phyloP scores from a whole-genome alignment of 2,888 invertebrate species.

The Noctua janthe region DNA sequence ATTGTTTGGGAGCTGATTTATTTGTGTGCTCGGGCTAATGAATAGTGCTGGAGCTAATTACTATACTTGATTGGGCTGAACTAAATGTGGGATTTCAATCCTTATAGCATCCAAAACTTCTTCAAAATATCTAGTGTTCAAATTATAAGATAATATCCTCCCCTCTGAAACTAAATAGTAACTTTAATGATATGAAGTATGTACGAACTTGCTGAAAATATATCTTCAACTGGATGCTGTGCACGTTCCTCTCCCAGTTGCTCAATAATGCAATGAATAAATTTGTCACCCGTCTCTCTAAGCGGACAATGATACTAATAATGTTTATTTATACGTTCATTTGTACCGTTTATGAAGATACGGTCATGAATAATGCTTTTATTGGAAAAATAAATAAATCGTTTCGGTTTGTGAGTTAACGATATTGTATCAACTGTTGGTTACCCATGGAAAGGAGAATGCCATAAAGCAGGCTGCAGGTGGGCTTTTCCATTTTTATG shows the following conservation, averaged over 20 bases:
- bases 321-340: conserved; percentile 48
- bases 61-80: not conserved
- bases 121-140: not conserved
- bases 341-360: conserved; percentile 42
- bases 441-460: not conserved
- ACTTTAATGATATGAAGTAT: conserved; percentile 55
- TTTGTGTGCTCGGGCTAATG: conserved; percentile 25
- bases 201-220: conserved; percentile 48
- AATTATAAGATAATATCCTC: not conserved
- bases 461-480: not conserved
- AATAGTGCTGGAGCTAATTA: not conserved
- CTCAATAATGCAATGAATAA: conserved; percentile 65
- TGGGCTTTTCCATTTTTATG: not conserved
- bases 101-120: not conserved
- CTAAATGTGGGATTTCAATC: not conserved
- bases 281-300: conserved; percentile 59
- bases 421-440: not conserved
- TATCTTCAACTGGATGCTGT: conserved; percentile 38
- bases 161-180: conserved; percentile 12
- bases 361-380: conserved; percentile 28
- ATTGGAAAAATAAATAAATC: conserved; percentile 28
- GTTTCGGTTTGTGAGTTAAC: not conserved
- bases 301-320: conserved; percentile 52
- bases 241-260: conserved; percentile 31
- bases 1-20: conserved; percentile 51